Evolutionary conservation across 1,140 invertebrate species (phyloP), one percentile per base, ranked within the genome.

Genomic region (Grapholita molesta): DNA sequence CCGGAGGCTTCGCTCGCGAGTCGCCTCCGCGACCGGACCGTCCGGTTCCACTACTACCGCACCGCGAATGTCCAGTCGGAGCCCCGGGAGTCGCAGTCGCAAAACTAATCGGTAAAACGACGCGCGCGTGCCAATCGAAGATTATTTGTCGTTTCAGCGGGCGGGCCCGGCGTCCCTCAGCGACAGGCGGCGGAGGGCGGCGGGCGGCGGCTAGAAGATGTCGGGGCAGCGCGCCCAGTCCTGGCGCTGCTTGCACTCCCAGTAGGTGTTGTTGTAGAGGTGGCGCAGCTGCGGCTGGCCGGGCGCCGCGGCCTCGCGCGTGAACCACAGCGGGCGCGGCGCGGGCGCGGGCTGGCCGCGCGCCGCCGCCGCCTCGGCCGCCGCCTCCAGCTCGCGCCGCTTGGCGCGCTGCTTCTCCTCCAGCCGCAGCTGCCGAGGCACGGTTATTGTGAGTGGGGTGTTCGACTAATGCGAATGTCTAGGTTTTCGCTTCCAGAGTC

Each of bases 291-390:
- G 80, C 53, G 77, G 69, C 61, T 77, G 52, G 25, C 71, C 75
- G 70, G 83, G 83, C 48, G 82, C 79, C 8, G 88, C 80, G 53
- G 78, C 76, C 57, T 79, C 75, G 48, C 90, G 83, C 55, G 96
- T 97, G 91, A 99, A 99, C 99, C 99, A 99, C 38, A 96, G 85
- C 6, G 99, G 97, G 78, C 96, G 94, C 78, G 98, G 97, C 73
- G 98, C 91, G 33, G 95, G 93, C 78, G 95, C 96, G 21, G 96
- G 94, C 78, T 94, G 90, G 35, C 97, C 97, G 95, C 89, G 72
- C 18, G 84, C 91, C 33, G 96, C 94, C n/a, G 96, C 95, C 75
- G 92, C 87, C 90, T 98, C 97, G 0, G 96, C 96, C 68, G 96
- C 95, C 11, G 93, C 85, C 89, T 99, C 98, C 0, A 96, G 93